Conservation (phyloP, 2,113 vertebrate species). For the Heterotis niloticus region DNA sequence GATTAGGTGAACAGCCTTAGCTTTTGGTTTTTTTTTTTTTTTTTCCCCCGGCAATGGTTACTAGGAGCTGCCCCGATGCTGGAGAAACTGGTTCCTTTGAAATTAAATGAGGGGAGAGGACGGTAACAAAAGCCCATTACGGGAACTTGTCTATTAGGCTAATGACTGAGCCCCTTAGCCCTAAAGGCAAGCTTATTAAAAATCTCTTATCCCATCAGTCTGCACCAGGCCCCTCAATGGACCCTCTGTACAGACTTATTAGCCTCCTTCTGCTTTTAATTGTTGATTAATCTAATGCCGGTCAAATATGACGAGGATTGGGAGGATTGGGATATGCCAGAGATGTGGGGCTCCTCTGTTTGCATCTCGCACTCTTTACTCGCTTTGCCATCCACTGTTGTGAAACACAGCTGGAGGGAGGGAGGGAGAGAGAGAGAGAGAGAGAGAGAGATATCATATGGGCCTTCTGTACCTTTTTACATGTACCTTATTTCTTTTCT, state of each 20-base stretch:
- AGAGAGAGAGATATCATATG: too few relatives aligned
- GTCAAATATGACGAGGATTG: slow-evolving; percentile 2
- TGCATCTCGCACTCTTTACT: too few relatives aligned
- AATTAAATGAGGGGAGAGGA: neutral
- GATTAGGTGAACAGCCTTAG: neutral
- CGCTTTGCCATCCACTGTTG: too few relatives aligned
- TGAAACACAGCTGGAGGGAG: too few relatives aligned
- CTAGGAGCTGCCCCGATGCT: neutral
- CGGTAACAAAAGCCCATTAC: slow-evolving; percentile 25
- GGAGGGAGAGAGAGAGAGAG: too few relatives aligned
- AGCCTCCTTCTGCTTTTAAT: slow-evolving; percentile 21
- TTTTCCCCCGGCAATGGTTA: neutral
- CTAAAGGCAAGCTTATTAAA: slow-evolving; percentile 30
- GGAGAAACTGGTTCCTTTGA: neutral
- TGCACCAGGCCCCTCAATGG: slow-evolving; percentile 18
- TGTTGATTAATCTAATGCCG: slow-evolving; percentile 28
- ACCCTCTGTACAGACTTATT: slow-evolving; percentile 21
- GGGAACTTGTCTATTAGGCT: slow-evolving; percentile 22
- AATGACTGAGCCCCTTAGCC: slow-evolving; percentile 21
- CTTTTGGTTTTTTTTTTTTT: neutral
- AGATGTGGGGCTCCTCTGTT: neutral
- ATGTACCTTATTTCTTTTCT: too few relatives aligned
- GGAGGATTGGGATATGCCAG: neutral
- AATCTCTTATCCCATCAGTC: slow-evolving; percentile 6
- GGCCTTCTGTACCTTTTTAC: too few relatives aligned